Evolutionary conservation across 2,113 vertebrate genomes (phyloP), one percentile per base, ranked within the genome.

Genomic region (Hippopotamus amphibius): DNA sequence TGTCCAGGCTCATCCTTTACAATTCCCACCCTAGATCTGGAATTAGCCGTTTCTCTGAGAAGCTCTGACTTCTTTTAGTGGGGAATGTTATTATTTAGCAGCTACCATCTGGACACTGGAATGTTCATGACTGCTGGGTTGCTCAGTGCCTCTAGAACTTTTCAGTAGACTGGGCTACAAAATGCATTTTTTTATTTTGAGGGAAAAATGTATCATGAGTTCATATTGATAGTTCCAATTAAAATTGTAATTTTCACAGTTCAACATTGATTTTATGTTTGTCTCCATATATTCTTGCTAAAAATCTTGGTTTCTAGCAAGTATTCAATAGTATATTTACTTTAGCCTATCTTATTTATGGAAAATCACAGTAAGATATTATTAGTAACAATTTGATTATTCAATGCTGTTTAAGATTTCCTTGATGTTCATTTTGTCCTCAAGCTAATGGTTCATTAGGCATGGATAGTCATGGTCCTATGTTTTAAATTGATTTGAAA

Each of bases 181-280:
- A 87, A 48, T 85, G 19, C 41, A 50, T 46, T 76, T 80, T 87
- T 96, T 90, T n/a, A 66, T 88, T 95, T 97, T 95, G 61, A 88
- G 83, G 63, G 50, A 69, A 94, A 93, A 95, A 92, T 72, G 26
- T 61, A 46, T 96, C 46, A n/a, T 93, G 65, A 89, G 55, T 90
- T 96, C 59, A 57, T 90, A 82, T 63, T 92, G 74, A 82, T 95
- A 86, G 53, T 89, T 92, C 10, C 24, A 22, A 43, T 68, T 90
- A 53, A 92, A 90, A 94, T 66, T 30, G 4, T 82, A 92, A 82
- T 59, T 87, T 89, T 93, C n/a, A 80, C 41, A 93, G 63, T 95
- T 94, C 86, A 93, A 94, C 50, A 15, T 80, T 94, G n/a, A 90
- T 77, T 95, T 95, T 92, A 89, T 87, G 53, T 76, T 97, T 90